phyloP scores from a whole-genome alignment of 1,140 invertebrate species.

The Diprion similis region DNA sequence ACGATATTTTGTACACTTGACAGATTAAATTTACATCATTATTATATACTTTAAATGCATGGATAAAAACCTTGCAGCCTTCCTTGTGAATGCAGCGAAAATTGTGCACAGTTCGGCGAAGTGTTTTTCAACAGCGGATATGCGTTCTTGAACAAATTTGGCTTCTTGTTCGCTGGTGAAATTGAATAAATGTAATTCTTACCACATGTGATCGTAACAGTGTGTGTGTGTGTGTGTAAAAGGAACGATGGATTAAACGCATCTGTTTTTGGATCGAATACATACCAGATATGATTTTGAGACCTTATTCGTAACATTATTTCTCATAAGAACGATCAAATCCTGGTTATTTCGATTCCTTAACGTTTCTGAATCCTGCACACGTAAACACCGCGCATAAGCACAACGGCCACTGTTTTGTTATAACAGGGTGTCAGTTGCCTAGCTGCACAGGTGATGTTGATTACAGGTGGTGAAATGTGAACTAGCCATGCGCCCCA shows the following conservation, averaged over 20 bases:
- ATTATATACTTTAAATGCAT: constrained; percentile 11
- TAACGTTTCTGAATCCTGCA: background rate
- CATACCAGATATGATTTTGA: constrained; percentile 48
- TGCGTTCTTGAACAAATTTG: constrained; percentile 76
- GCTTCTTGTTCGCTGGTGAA: constrained; percentile 66
- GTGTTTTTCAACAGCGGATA: constrained; percentile 71
- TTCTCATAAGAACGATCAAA: background rate
- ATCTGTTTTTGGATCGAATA: constrained; percentile 9
- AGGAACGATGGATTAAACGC: background rate
- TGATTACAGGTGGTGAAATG: constrained; percentile 38
- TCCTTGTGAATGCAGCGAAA: constrained; percentile 72
- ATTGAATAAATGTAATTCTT: background rate
- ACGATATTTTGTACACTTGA: background rate
- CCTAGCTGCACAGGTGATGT: constrained; percentile 23
- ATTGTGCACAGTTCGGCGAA: constrained; percentile 72
- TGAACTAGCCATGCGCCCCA: background rate
- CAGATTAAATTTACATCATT: constrained; percentile 9
- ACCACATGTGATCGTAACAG: background rate
- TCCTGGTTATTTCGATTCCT: background rate
- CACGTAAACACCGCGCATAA: background rate
- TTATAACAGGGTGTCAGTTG: constrained; percentile 31
- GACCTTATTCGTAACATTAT: constrained; percentile 48
- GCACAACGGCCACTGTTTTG: constrained; percentile 1
- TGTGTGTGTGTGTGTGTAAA: background rate
- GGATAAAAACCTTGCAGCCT: constrained; percentile 68